Base-by-base conservation (phyloP, 2,797 vertebrate species). In the Enoplosus armatus region DNA sequence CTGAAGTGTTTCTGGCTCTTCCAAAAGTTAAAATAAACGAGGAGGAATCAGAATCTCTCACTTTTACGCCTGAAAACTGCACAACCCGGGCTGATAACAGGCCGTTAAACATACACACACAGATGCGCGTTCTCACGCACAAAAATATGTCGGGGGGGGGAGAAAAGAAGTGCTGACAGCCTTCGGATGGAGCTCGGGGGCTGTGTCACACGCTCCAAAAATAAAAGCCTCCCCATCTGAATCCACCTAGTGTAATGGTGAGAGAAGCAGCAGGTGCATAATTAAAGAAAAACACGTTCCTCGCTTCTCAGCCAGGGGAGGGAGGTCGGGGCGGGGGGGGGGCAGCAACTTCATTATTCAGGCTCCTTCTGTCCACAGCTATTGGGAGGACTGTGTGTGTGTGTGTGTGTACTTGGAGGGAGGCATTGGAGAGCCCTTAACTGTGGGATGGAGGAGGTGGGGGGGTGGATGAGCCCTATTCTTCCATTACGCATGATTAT, bases 201-300 rank as follows among this genome's bases (percentile, higher is more conserved):
- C 27, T 12, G 63, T 55, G 69, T 62, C 61, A 43, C 51, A 16
- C 60, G 6, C 56, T 41, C 33, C 5, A 48, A 61, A 89, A 87
- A 77, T 35, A 78, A 82, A 22, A 69, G 62, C 82, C 72, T 77
- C 83, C 83, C 82, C 35, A 0, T 82, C 63, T 70, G 70, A 74
- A 69, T 59, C 60, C 64, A 63, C 26, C 50, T 16, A 51, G 47
- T 62, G 70, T 5, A 3, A 65, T 41, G 66, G 63, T 16, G 75
- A 77, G 72, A 75, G 50, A 72, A n/a, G 82, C 72, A 27, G 87
- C 93, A 94, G 91, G 92, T 94, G 92, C 85, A 68, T 93, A 93
- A 95, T 95, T 92, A 93, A 93, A 93, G 88, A 89, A 89, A 88
- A 95, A 93, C 90, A 91, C 76, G 82, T 84, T 82, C 85, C 80